Base-by-base conservation (phyloP, 2,888 invertebrate species). In the Rotaria socialis region DNA sequence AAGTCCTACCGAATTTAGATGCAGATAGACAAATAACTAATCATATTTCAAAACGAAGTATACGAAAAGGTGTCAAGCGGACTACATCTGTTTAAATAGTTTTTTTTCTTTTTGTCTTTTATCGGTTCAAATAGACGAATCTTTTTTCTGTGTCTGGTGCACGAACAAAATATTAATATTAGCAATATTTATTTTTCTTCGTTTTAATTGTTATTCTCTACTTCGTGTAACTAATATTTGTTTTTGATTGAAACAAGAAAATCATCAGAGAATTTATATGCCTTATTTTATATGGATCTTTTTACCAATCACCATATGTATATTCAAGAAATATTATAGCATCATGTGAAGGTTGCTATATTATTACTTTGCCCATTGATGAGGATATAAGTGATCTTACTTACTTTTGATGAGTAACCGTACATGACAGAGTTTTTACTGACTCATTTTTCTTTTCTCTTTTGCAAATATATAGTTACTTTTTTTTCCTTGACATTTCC, bases 1-100 rank as follows among this genome's bases (percentile, higher is more conserved):
- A 67, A 67, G 5, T 67, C 16, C 16, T 67, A 67, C 35, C 3
- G 4, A 35, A 27, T 19, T 16, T 35, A 19, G 16, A 35, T 35
- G 0, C 35, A 35, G 16, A 35, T 16, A 35, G 67, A 35, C 67
- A 35, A 27, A 67, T 14, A 16, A 8, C 43, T 3, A 47, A 43
- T 24, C 7, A 80, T 14, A 11, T 11, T 3, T 8, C 80, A n/a
- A 80, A 47, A 35, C 43, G 80, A 24, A 80, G 80, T 35, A 43
- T 10, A 14, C 43, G 80, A 47, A 80, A 80, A 24, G 47, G 80
- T 14, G 24, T 80, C 24, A 80, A 80, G 11, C 43, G 80, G 43
- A 80, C 80, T 80, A 80, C 80, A 80, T 80, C 80, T 80, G 80
- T 80, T 47, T 80, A 80, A 67, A 41, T 35, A 16, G 16, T 67